phyloP scores from a whole-genome alignment of 37 sponge, comb jelly and placozoan species.

The Spongilla lacustris region DNA sequence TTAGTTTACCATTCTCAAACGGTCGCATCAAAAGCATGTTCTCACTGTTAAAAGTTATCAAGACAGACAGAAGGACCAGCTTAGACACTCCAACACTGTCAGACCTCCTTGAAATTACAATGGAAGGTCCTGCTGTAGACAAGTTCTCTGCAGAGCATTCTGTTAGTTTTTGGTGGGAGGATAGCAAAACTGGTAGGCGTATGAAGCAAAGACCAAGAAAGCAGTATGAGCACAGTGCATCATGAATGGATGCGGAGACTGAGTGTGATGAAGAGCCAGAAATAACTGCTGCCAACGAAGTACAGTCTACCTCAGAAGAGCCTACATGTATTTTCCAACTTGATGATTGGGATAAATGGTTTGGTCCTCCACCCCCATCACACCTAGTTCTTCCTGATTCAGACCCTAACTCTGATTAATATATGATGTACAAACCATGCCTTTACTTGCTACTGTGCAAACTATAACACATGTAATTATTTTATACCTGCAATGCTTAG shows the following conservation, averaged over 20 bases:
- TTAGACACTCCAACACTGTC: background rate
- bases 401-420: background rate
- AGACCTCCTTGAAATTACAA: conserved; percentile 15
- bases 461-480: background rate
- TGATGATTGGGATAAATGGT: conserved; percentile 23
- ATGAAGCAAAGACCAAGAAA: conserved; percentile 15
- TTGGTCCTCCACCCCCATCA: background rate
- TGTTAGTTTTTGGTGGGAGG: conserved; percentile 30
- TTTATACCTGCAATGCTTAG: background rate
- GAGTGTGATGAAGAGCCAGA: background rate
- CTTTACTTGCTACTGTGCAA: background rate
- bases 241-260: background rate
- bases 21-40: conserved; percentile 22
- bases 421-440: background rate
- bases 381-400: background rate
- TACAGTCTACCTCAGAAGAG: background rate
- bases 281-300: background rate
- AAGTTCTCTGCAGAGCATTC: conserved; percentile 12
- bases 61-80: conserved; percentile 27
- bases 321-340: background rate
- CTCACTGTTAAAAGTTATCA: conserved; percentile 19
- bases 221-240: background rate
- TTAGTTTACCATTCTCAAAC: conserved; percentile 45
- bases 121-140: conserved; percentile 18
- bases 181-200: conserved; percentile 10